These are phyloP conservation scores for Tryphoninae sp. DNA, from an alignment of 2,888 invertebrate species.

Conservation along the genomic window DNA sequence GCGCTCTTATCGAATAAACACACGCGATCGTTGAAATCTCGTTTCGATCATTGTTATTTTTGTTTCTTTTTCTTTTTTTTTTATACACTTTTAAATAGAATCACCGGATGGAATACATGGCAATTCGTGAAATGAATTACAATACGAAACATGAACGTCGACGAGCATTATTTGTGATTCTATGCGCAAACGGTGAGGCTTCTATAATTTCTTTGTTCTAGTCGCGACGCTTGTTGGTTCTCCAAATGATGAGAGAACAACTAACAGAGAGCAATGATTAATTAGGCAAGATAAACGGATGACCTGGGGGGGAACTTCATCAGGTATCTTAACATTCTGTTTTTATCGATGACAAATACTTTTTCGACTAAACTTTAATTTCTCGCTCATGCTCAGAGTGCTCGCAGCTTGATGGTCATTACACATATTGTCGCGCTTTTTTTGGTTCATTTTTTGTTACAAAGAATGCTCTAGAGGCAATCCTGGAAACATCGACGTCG, in stretches of 20 bases:
- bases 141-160: conserved; percentile 60
- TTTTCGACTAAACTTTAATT: conserved; percentile 27
- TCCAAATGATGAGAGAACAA: conserved; percentile 18
- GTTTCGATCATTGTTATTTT: conserved; percentile 48
- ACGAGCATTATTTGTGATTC: conserved; percentile 53
- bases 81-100: conserved; percentile 59
- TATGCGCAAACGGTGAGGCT: conserved; percentile 33
- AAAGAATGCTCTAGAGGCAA: conserved; percentile 34
- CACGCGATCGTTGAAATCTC: conserved; percentile 57
- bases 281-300: conserved; percentile 62
- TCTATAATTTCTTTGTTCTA: conserved; percentile 37
- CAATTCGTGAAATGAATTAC: conserved; percentile 62
- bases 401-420: conserved; percentile 40
- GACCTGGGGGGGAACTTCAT: conserved; percentile 53
- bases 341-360: conserved; percentile 51
- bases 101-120: conserved; percentile 63
- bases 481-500: conserved; percentile 30
- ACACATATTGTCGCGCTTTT: conserved; percentile 60
- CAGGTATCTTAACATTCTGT: conserved; percentile 49
- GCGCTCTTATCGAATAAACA: conserved; percentile 52
- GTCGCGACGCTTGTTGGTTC: conserved; percentile 19
- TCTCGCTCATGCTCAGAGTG: conserved; percentile 20
- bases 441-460: conserved; percentile 33
- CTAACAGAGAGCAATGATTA: conserved; percentile 59
- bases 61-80: conserved; percentile 41